phyloP scores from a whole-genome alignment of 2,888 invertebrate species.

The Campoplex nolae region DNA sequence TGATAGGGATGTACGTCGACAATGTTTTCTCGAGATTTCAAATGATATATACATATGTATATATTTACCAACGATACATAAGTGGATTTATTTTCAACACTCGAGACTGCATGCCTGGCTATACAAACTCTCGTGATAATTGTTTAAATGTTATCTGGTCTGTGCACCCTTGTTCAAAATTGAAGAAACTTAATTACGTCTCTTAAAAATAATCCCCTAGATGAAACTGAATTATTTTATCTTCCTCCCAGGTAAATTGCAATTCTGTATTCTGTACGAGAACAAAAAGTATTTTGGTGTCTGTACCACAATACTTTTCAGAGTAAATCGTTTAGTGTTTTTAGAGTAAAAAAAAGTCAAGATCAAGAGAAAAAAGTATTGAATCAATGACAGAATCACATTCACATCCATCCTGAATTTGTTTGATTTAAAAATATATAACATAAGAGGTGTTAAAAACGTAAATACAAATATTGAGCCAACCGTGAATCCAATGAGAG shows the following conservation, averaged over 20 bases:
- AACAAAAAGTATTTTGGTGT: background rate
- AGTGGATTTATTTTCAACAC: constrained; percentile 29
- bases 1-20: constrained; percentile 29
- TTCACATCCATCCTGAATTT: background rate
- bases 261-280: background rate
- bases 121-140: constrained; percentile 14
- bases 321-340: no score
- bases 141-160: constrained; percentile 30
- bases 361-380: background rate
- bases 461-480: background rate
- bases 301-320: no score
- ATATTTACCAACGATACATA: background rate
- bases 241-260: background rate
- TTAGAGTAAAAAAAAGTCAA: background rate
- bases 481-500: background rate
- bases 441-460: background rate
- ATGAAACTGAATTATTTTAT: constrained; percentile 8
- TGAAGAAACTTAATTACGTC: constrained; percentile 19
- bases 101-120: background rate
- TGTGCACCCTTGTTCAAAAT: background rate
- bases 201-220: background rate
- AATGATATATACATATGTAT: constrained; percentile 15
- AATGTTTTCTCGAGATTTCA: constrained; percentile 38
- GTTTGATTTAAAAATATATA: background rate
- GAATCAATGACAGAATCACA: background rate